Conservation (phyloP, 2,113 vertebrate genomes). For the Cryptoleucopteryx plumbea region DNA sequence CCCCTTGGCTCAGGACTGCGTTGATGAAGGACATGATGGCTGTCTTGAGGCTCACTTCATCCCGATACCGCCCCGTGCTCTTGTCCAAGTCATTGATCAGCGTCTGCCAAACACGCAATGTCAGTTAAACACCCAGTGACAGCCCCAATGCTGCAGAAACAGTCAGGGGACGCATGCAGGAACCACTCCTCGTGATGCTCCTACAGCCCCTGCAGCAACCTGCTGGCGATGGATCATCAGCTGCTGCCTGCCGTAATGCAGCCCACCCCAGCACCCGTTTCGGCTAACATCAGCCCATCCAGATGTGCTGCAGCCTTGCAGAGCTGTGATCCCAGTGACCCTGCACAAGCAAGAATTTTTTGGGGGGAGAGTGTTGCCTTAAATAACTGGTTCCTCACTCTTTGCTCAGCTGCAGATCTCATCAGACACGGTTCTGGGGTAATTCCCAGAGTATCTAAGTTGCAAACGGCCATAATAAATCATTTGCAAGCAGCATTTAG, state of each 20-base stretch:
- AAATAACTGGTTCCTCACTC: neutral
- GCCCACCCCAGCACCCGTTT: neutral
- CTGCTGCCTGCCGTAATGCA: neutral
- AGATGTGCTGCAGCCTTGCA: neutral
- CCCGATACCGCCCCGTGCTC: conserved; percentile 92
- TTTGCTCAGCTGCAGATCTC: neutral
- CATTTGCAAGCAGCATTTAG: neutral
- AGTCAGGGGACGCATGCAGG: accelerated
- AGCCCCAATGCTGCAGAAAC: neutral
- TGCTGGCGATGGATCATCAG: neutral
- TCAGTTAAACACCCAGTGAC: neutral
- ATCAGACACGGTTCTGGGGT: neutral
- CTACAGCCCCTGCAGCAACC: neutral
- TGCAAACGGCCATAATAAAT: neutral
- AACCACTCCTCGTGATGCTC: neutral
- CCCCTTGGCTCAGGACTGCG: conserved; percentile 94
- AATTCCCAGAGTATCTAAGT: neutral
- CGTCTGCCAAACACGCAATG: conserved; percentile 69
- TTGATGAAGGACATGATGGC: conserved; percentile 99
- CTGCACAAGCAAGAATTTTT: neutral
- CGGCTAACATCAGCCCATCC: neutral
- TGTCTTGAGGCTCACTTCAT: conserved; percentile 97
- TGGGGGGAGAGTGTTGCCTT: neutral
- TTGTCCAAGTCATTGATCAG: conserved; percentile 96
- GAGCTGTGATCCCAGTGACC: neutral